phyloP scores from a whole-genome alignment of 2,888 invertebrate genomes.

The Acrobasis consociella region DNA sequence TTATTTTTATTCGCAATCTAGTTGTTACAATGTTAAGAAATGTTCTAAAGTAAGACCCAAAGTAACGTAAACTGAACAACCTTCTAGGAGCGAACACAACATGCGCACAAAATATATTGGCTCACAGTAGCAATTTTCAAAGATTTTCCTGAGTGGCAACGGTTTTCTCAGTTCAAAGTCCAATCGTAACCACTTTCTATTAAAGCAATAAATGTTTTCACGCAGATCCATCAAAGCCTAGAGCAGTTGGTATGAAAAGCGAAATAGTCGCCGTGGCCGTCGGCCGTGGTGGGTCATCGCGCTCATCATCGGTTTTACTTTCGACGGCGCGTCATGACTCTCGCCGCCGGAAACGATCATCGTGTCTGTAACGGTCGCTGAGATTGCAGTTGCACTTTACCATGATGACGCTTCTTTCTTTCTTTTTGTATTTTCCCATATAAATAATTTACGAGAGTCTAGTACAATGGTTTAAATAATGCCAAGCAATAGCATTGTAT shows the following conservation, averaged over 20 bases:
- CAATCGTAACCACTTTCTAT: conserved; percentile 9
- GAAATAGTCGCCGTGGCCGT: conserved; percentile 17
- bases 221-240: conserved; percentile 15
- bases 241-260: conserved; percentile 28
- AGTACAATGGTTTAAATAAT: no score
- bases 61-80: no score
- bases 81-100: no score
- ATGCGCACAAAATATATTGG: no score
- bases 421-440: neutral
- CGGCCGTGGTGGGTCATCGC: conserved; percentile 31
- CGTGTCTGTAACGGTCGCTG: conserved; percentile 17
- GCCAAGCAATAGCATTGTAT: no score
- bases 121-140: no score
- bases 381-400: conserved; percentile 9
- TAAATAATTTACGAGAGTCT: no score
- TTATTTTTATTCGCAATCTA: no score
- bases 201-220: conserved; percentile 14
- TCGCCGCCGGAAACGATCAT: conserved; percentile 43
- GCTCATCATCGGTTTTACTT: conserved; percentile 55
- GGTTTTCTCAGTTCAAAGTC: neutral
- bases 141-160: neutral
- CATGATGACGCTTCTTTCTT: neutral
- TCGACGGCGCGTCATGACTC: conserved; percentile 50
- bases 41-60: no score
- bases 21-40: no score